Conservation (phyloP, 2,888 invertebrate genomes). For the Micoletzkya japonica region DNA sequence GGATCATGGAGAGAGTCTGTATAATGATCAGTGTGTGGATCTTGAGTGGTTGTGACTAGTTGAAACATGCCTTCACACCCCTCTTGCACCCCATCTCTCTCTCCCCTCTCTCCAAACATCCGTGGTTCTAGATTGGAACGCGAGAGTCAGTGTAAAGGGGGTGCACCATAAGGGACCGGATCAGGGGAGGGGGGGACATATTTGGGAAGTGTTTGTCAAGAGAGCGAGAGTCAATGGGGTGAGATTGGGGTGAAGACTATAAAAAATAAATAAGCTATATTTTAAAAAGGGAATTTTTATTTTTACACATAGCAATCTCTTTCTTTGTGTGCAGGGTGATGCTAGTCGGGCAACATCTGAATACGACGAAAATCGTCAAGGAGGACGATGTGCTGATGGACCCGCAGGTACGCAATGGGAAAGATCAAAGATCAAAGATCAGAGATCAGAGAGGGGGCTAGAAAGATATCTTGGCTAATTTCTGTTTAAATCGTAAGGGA, state of each 20-base stretch:
- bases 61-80: too few relatives aligned
- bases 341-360: constrained; percentile 54
- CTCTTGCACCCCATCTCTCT: too few relatives aligned
- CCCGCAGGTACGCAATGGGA: constrained; percentile 38
- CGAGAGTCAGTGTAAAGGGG: too few relatives aligned
- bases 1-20: too few relatives aligned
- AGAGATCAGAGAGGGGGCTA: background rate
- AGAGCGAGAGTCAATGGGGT: background rate
- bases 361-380: constrained; percentile 50
- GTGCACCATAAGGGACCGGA: too few relatives aligned
- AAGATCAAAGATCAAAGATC: too few relatives aligned
- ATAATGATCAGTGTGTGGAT: too few relatives aligned
- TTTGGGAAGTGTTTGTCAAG: background rate
- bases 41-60: too few relatives aligned
- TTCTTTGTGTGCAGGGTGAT: constrained; percentile 40
- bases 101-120: too few relatives aligned
- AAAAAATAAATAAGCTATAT: background rate
- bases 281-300: background rate
- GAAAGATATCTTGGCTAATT: background rate
- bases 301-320: background rate
- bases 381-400: constrained; percentile 60
- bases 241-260: background rate
- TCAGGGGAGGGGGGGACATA: background rate
- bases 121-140: too few relatives aligned
- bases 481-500: background rate